Evolutionary conservation across 2,888 invertebrate genomes (phyloP).

Genomic region (Parnassius apollo): DNA sequence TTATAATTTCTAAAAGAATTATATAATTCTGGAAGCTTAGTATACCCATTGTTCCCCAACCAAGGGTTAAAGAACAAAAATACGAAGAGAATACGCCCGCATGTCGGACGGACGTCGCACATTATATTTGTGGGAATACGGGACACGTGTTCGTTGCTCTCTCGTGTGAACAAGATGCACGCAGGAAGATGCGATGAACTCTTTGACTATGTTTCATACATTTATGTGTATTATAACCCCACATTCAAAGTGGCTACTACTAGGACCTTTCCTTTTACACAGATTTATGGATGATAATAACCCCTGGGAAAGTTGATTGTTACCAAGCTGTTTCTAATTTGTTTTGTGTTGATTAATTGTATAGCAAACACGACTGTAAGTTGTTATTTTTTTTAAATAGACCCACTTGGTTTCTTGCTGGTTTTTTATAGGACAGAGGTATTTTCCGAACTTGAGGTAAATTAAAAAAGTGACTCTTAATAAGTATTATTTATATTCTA

Average conservation of each 20-base stretch:
- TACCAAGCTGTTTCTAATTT: too few relatives aligned
- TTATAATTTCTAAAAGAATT: not conserved
- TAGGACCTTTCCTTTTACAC: too few relatives aligned
- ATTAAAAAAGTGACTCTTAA: too few relatives aligned
- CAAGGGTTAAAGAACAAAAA: constrained; percentile 27
- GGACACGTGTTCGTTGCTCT: constrained; percentile 60
- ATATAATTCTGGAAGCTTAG: constrained; percentile 23
- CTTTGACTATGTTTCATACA: constrained; percentile 41
- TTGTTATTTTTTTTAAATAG: too few relatives aligned
- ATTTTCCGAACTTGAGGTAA: too few relatives aligned
- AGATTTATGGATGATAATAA: too few relatives aligned
- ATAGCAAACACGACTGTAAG: too few relatives aligned
- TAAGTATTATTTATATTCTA: too few relatives aligned
- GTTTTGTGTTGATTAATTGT: too few relatives aligned
- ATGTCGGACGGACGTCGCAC: constrained; percentile 43
- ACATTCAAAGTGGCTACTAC: not conserved
- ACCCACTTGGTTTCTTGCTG: too few relatives aligned
- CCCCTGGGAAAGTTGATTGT: too few relatives aligned
- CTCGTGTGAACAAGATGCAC: constrained; percentile 62
- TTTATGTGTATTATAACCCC: constrained; percentile 25
- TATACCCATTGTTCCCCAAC: constrained; percentile 21
- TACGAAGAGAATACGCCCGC: constrained; percentile 61
- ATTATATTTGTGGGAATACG: constrained; percentile 52
- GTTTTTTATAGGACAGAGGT: too few relatives aligned
- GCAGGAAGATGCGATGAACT: constrained; percentile 41